These are phyloP conservation scores for Dermatophagoides farinae DNA, from an alignment of 1,140 invertebrate genomes.

Conservation along the genomic window DNA sequence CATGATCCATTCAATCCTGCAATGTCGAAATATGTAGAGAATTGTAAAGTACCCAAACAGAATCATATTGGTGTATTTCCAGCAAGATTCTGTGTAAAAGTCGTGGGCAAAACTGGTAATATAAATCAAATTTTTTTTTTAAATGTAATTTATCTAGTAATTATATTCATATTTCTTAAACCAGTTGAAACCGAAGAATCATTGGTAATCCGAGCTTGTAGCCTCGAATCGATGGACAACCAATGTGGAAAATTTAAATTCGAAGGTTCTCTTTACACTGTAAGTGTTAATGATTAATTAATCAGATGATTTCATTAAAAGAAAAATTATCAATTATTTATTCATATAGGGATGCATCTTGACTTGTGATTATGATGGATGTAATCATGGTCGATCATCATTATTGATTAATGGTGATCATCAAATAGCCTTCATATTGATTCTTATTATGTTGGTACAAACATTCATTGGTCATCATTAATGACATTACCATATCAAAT, in stretches of 20 bases:
- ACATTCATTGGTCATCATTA: too few species aligned
- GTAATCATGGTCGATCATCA: constrained; percentile 22
- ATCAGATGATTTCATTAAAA: neutral
- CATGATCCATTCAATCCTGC: constrained; percentile 37
- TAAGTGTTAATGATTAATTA: constrained; percentile 11
- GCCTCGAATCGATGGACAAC: constrained; percentile 35
- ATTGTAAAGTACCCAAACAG: constrained; percentile 35
- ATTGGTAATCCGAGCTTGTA: constrained; percentile 33
- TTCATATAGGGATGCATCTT: constrained; percentile 31
- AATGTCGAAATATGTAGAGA: constrained; percentile 28
- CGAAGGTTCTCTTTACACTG: constrained; percentile 27
- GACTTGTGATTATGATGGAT: constrained; percentile 33
- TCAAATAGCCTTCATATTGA: neutral
- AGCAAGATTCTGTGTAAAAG: constrained; percentile 39
- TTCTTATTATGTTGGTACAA: neutral
- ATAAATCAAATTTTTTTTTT: neutral
- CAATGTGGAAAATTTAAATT: constrained; percentile 33
- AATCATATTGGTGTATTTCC: constrained; percentile 36
- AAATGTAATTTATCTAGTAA: neutral
- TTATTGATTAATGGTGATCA: neutral
- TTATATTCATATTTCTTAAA: constrained; percentile 8
- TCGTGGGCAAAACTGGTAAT: constrained; percentile 30
- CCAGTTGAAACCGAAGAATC: constrained; percentile 24
- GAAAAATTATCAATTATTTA: neutral
- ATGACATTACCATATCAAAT: too few species aligned